Evolutionary conservation across 2,888 invertebrate species (phyloP).

Genomic region (Opisthograptis luteolata): DNA sequence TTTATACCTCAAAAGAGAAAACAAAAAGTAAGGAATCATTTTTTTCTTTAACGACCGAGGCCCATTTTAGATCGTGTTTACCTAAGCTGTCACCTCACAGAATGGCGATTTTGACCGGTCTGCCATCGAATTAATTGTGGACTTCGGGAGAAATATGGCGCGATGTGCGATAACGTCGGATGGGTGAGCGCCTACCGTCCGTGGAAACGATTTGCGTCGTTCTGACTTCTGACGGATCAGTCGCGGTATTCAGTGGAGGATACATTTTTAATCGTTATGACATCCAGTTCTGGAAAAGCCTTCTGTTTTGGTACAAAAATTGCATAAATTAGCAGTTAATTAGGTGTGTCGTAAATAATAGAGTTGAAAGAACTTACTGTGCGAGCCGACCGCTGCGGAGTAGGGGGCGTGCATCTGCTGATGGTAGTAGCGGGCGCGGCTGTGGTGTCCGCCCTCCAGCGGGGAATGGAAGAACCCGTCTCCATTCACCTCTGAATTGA

Average conservation of each 20-base stretch:
- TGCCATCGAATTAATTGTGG: slow-evolving; percentile 78
- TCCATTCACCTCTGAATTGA: slow-evolving; percentile 79
- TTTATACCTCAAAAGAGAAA: slow-evolving; percentile 81
- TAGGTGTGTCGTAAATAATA: slow-evolving; percentile 24
- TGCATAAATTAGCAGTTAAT: slow-evolving; percentile 43
- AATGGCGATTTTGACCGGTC: slow-evolving; percentile 82
- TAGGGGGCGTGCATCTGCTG: slow-evolving; percentile 84
- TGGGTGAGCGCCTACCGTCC: slow-evolving; percentile 62
- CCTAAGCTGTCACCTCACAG: slow-evolving; percentile 82
- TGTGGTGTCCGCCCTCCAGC: slow-evolving; percentile 81
- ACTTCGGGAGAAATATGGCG: slow-evolving; percentile 76
- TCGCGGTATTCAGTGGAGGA: slow-evolving; percentile 54
- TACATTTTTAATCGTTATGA: slow-evolving; percentile 65
- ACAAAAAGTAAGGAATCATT: slow-evolving; percentile 69
- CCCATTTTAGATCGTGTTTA: slow-evolving; percentile 82
- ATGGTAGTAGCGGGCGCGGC: slow-evolving; percentile 83
- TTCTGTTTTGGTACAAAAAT: slow-evolving; percentile 34
- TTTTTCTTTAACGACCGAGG: slow-evolving; percentile 73
- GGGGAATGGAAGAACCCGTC: slow-evolving; percentile 83
- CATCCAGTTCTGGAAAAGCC: slow-evolving; percentile 46
- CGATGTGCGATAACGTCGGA: slow-evolving; percentile 72
- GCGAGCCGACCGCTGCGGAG: slow-evolving; percentile 80
- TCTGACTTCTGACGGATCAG: slow-evolving; percentile 68
- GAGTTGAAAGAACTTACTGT: slow-evolving; percentile 65
- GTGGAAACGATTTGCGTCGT: slow-evolving; percentile 68